phyloP scores from a whole-genome alignment of 2,888 invertebrate genomes.

The Scaptomyza cyrtandrae region DNA sequence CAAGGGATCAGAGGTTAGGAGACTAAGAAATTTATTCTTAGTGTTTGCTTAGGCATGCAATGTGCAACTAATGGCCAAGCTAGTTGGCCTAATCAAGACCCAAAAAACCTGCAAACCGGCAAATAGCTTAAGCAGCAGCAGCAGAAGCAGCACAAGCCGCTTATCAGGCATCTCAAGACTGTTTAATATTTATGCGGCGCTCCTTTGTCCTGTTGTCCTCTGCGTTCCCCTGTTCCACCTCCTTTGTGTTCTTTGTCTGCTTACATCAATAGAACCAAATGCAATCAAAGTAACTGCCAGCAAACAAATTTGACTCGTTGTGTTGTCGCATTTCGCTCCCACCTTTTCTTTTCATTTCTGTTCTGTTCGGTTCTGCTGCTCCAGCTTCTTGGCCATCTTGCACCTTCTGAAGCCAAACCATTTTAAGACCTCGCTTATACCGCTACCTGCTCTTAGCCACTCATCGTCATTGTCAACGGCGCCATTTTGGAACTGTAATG shows the following conservation, averaged over 20 bases:
- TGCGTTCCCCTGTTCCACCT: too few species aligned
- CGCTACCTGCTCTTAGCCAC: constrained; percentile 1
- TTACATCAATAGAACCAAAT: constrained; percentile 29
- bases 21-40: not conserved
- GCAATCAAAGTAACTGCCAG: constrained; percentile 62
- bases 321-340: constrained; percentile 18
- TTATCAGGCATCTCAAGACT: constrained; percentile 49
- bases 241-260: not conserved
- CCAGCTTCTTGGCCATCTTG: not conserved
- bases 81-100: constrained; percentile 53
- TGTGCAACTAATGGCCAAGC: constrained; percentile 50
- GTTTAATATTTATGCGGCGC: constrained; percentile 54
- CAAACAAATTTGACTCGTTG: constrained; percentile 43
- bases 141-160: constrained; percentile 31
- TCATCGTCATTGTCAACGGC: constrained; percentile 30
- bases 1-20: not conserved
- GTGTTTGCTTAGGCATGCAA: constrained; percentile 61
- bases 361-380: constrained; percentile 1
- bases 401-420: too few species aligned
- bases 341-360: not conserved
- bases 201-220: constrained; percentile 24
- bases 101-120: constrained; percentile 36
- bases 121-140: constrained; percentile 29
- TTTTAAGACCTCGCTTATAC: not conserved
- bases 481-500: constrained; percentile 62